Evolutionary conservation across 64 coral and sea anemone genomes (phyloP), one percentile per base, ranked within the genome.

Genomic region (Orbicella faveolata): DNA sequence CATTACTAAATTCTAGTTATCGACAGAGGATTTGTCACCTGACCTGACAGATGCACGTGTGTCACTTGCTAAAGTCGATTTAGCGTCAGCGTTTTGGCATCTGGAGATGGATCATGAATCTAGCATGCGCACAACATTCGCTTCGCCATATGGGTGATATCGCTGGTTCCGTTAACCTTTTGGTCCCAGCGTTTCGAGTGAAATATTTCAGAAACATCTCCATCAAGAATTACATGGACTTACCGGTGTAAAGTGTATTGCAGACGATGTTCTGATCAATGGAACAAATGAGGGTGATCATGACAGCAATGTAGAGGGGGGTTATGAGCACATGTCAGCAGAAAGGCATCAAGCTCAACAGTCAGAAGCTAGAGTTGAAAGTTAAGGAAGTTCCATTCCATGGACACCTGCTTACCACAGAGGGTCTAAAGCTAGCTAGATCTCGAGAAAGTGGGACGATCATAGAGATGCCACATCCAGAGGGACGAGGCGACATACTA

Each of bases 311-410:
- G 23, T 88, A 1, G 86, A 76, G 9, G 19, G 30, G 16, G 59
- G 59, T 76, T 59, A 36, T 87, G 35, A 14, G 36, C 4, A 51
- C 69, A n/a, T 87, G 84, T 30, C 84, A 87, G 37, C 16, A n/a
- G 67, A 19, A 87, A 37, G 55, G 55, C 19, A 87, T 87, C 25
- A 86, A 86, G 51, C 30, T 86, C 18, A 86, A 73, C 23, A 44
- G 5, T 36, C 11, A 73, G 5, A 75, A 75, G 20, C 21, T 75
- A 34, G 41, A 30, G 13, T 87, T 55, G 3, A 72, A 20, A 13
- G 0, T 9, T 33, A 54, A 65, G 2, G 83, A 87, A 54, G 55
- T 87, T n/a, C 23, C 17, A 19, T 75, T 87, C 14, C 84, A 87
- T 52, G 84, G 70, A 11, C 84, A 87, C 34, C 35, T 87, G 11